Base-by-base conservation (phyloP, 2,113 vertebrate species). In the Ia io region DNA sequence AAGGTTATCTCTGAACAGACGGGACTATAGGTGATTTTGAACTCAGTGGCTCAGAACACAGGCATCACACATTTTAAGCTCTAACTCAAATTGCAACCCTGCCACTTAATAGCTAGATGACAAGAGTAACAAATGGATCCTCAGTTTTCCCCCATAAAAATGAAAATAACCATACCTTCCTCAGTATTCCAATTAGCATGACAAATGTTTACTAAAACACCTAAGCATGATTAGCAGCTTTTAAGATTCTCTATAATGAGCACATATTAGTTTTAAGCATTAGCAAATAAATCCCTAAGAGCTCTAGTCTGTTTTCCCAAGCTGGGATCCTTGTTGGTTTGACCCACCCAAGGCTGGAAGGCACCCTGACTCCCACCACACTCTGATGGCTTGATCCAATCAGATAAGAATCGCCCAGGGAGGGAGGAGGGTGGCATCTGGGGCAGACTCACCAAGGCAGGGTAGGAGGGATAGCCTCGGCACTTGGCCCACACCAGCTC, bases 401-500 rank as follows among this genome's bases (percentile, higher is more conserved):
- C 92, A 96, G 86, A 95, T 93, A 94, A 94, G 80, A 96, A 80
- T 11, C 28, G 8, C 80, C 56, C 49, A 37, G 40, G n/a, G 11
- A 93, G 78, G 44, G 16, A 80, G 84, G 85, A 84, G 37, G 89
- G 87, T 96, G 96, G 90, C 5, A 56, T 96, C 95, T 90, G 95
- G 95, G 94, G 94, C 86, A 93, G 90, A 92, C 98, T 99, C 97
- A 99, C 99, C 99, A 99, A 97, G 97, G 99, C 99, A 82, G 99
- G 99, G 97, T 99, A 99, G 95, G 99, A 99, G 85, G 99, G 99
- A 63, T 99, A 99, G 70, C 99, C 99, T 95, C 99, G 98, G 97
- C 99, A 99, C 98, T 99, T 99, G 91, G 99, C 99, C 99, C 99
- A 99, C 97, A 99, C 99, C 9, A 99, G 98, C 96, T 99, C 99